Base-by-base conservation (phyloP, 2,113 vertebrate genomes). In the Atractosteus spatula region DNA sequence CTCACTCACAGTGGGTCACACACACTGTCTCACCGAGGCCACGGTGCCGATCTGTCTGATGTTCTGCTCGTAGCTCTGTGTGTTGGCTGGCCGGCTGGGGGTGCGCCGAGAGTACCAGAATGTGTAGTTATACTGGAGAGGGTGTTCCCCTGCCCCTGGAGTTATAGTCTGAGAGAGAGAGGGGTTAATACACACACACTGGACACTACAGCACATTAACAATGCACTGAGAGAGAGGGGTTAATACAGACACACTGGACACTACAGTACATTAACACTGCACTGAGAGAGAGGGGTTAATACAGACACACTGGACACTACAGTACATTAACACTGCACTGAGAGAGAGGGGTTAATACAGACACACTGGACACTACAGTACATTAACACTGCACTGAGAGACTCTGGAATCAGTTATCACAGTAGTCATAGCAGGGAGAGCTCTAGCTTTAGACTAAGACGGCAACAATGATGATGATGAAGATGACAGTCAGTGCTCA, bases 61-160 rank as follows among this genome's bases (percentile, higher is more conserved):
- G 82, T 92, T 91, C 73, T 92, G 88, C 63, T 91, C 90, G n/a
- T 92, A 92, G 56, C 87, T 92, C 72, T 87, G 87, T 3, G 89
- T 87, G 71, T 87, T 91, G 0, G 89, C 87, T 0, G 89, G 89
- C 8, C 90, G 78, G 68, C 86, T 90, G 3, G 87, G 89, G 0
- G 87, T 90, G 45, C 89, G 79, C 10, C 89, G 82, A 10, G 89
- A 91, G 74, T 82, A 92, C 90, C 90, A 91, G 82, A 92, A 91
- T 0, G 88, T 91, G 80, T 92, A 92, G 76, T 86, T 91, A n/a
- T 87, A 91, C 81, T 92, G 90, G 0, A 92, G 87, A 1, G 88
- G 89, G 45, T 92, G 90, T 68, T 92, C 90, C 0, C 86, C 90
- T 51, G 56, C 74, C 16, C 55, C 82, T 1, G 86, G 85, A 56